Base-by-base conservation (phyloP, 1,140 invertebrate genomes). In the Archegozetes longisetosus region DNA sequence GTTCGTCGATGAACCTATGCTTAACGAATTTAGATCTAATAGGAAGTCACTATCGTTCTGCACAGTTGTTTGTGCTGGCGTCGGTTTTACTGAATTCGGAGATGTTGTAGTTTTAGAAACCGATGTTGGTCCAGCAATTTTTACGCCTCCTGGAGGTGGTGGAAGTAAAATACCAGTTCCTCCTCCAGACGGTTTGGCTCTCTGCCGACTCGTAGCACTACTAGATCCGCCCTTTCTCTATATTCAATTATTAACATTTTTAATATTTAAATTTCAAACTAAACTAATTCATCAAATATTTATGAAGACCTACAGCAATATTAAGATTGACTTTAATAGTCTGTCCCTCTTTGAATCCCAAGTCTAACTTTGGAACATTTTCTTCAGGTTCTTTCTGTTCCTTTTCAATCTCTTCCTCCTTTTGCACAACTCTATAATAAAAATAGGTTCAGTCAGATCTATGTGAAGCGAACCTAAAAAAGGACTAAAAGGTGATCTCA, bases 281-380 rank as follows among this genome's bases (percentile, higher is more conserved):
- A 49, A 29, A 55, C 17, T 17, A 29, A 28, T 27, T 23, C 12
- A 1, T 50, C 47, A 57, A 55, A 20, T 6, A 24, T 47, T n/a
- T 49, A 22, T 14, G 65, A 54, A 40, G n/a, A 72, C 80, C 79
- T 77, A 94, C 90, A 64, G 86, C 89, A 66, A 97, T 93, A 75
- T 90, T 90, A 86, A 93, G 92, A 70, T 97, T 97, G 49, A 98
- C 93, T 77, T 92, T 96, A 64, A 98, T 97, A 17, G 93, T 98
- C 77, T 98, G 87, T 26, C 94, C 94, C 71, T 96, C 94, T 72
- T 97, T 98, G 69, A 98, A 96, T 60, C 90, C 84, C n/a, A 97
- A 77, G 78, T 97, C 91, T 20, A 97, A 74, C 67, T 88, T 83
- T 61, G 87, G 88, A 27, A n/a, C 14, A 65, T 83, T 83, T 13